Evolutionary conservation across 2,797 vertebrate genomes (phyloP), one percentile per base, ranked within the genome.

Genomic region (Pelobates cultripes): DNA sequence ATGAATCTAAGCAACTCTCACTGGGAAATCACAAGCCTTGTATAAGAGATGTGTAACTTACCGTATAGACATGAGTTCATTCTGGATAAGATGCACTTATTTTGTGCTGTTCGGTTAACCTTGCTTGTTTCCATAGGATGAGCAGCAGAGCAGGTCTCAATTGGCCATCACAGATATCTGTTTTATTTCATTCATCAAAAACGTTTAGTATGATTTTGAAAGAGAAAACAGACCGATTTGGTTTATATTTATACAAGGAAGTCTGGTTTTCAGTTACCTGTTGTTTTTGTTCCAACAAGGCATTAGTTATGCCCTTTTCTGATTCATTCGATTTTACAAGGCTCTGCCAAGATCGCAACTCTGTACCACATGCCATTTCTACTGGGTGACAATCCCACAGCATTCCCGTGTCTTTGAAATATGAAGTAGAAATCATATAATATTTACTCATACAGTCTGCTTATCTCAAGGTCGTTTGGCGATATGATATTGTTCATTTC

Each of bases 1-100:
- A 71, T 67, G 57, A 70, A 78, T 78, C 67, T 78, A 53, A 43
- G n/a, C 17, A 17, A 70, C 13, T 8, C 53, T 78, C 67, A 7
- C 55, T 70, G 68, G 43, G 77, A 78, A 70, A 70, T 70, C 53
- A 70, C 69, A 78, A 44, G 70, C 69, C 67, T 70, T 57, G 41
- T 78, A 64, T 64, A 17, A 17, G 61, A 64, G 28, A 64, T 28
- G 28, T 64, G n/a, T 57, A 57, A 57, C 55, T 40, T 64, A 28
- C 61, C 28, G 28, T 64, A 64, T 64, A 64, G 10, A 14, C 28
- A 40, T 64, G 17, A 40, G n/a, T 64, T 64, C 28, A 64, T 3
- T 4, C n/a, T 10, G 28, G 17, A 64, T 40, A n/a, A 64, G 17
- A 64, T 7, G 2, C 61, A 64, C 61, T 64, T 64, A 14, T 17